Conservation (phyloP, 1,140 invertebrate species). For the Macrotrachela quadricornifera region DNA sequence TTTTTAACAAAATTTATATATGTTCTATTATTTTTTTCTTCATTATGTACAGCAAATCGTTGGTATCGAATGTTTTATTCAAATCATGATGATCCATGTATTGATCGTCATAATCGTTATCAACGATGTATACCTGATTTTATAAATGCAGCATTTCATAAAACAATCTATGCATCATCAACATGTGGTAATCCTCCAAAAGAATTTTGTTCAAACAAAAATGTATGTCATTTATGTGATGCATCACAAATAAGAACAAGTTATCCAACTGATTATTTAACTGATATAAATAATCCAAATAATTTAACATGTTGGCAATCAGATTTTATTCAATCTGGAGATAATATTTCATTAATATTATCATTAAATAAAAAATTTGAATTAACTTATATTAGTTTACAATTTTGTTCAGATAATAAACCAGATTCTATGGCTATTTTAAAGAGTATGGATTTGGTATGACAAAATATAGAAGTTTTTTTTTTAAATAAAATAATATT, state of each 20-base stretch:
- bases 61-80: too few relatives aligned
- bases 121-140: slow-evolving; percentile 78
- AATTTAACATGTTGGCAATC: slow-evolving; percentile 54
- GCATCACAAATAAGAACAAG: slow-evolving; percentile 46
- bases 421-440: slow-evolving; percentile 88
- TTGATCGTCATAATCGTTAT: slow-evolving; percentile 12
- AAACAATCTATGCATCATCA: slow-evolving; percentile 58
- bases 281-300: slow-evolving; percentile 59
- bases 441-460: slow-evolving; percentile 43
- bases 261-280: slow-evolving; percentile 59
- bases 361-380: slow-evolving; percentile 89
- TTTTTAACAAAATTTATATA: too few relatives aligned
- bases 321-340: slow-evolving; percentile 15
- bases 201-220: slow-evolving; percentile 17
- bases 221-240: slow-evolving; percentile 65
- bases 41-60: too few relatives aligned
- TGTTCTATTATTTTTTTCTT: too few relatives aligned
- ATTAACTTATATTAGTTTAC: slow-evolving; percentile 79
- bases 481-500: too few relatives aligned
- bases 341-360: slow-evolving; percentile 69
- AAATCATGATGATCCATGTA: slow-evolving; percentile 1
- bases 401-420: slow-evolving; percentile 67
- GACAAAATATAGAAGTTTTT: too few relatives aligned
- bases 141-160: slow-evolving; percentile 84
- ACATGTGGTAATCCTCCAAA: slow-evolving; percentile 51